Conservation (phyloP, 2,888 invertebrate species). For the Kuschelorhynchus macadamiae region DNA sequence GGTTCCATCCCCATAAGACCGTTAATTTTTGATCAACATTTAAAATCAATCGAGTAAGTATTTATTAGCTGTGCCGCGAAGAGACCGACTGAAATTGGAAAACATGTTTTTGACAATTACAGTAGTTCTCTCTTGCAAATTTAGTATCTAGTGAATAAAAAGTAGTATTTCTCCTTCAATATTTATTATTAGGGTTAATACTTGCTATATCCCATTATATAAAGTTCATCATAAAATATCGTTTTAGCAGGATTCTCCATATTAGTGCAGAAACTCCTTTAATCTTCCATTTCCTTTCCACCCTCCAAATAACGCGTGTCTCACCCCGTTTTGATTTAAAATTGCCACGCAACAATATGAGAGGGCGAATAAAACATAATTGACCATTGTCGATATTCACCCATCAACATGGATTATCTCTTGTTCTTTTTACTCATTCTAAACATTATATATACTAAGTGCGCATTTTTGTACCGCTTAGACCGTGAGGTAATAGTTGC, state of each 20-base stretch:
- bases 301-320: slow-evolving; percentile 32
- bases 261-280: slow-evolving; percentile 8
- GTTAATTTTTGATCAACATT: too few species aligned
- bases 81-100: too few species aligned
- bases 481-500: neutral
- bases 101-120: too few species aligned
- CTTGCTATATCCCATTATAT: too few species aligned
- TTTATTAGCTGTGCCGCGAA: too few species aligned
- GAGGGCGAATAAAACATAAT: slow-evolving; percentile 50
- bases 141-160: too few species aligned
- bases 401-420: slow-evolving; percentile 48
- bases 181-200: too few species aligned
- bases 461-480: slow-evolving; percentile 4
- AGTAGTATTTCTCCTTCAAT: too few species aligned
- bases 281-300: slow-evolving; percentile 28
- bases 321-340: slow-evolving; percentile 49
- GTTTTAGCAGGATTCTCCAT: too few species aligned
- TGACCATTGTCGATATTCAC: slow-evolving; percentile 50
- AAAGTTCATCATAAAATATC: neutral
- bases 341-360: slow-evolving; percentile 49
- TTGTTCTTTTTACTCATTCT: slow-evolving; percentile 32
- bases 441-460: neutral
- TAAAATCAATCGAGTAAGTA: too few species aligned
- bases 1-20: too few species aligned
- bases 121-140: too few species aligned